phyloP scores from a whole-genome alignment of 2,113 vertebrate species.

The Bubalus kerabau region DNA sequence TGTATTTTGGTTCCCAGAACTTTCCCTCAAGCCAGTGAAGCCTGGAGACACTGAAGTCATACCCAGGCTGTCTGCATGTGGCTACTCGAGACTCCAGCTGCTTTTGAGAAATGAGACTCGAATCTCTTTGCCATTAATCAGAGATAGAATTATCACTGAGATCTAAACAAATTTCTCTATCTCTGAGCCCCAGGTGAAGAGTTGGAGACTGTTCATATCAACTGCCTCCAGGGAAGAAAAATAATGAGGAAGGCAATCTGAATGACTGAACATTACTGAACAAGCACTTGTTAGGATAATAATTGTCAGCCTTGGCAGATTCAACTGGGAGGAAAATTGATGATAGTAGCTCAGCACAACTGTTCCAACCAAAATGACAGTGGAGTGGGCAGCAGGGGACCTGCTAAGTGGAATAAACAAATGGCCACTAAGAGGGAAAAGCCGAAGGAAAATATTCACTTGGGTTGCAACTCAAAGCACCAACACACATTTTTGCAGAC shows the following conservation, averaged over 20 bases:
- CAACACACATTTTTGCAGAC: not conserved
- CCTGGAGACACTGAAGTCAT: not conserved
- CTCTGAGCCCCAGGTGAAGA: constrained; percentile 46
- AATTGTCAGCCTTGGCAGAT: constrained; percentile 55
- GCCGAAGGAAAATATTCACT: not conserved
- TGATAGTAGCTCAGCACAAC: constrained; percentile 9
- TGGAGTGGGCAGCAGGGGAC: not conserved
- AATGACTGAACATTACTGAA: constrained; percentile 53
- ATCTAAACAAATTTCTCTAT: constrained; percentile 45
- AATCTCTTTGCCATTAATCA: constrained; percentile 31
- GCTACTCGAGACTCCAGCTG: not conserved
- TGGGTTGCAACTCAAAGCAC: not conserved
- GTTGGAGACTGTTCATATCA: constrained; percentile 15
- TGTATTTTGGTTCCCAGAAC: not conserved
- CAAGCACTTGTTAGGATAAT: constrained; percentile 63
- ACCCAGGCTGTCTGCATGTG: accelerated
- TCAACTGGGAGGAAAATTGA: constrained; percentile 55
- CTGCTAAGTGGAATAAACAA: constrained; percentile 48
- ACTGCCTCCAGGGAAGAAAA: constrained; percentile 60
- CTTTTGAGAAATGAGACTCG: constrained; percentile 6
- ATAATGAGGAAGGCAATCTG: constrained; percentile 46
- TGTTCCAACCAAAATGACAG: not conserved
- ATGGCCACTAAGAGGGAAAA: constrained; percentile 6
- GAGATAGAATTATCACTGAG: constrained; percentile 40
- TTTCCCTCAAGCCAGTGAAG: not conserved